phyloP scores from a whole-genome alignment of 2,113 vertebrate genomes.

The Trinectes maculatus region DNA sequence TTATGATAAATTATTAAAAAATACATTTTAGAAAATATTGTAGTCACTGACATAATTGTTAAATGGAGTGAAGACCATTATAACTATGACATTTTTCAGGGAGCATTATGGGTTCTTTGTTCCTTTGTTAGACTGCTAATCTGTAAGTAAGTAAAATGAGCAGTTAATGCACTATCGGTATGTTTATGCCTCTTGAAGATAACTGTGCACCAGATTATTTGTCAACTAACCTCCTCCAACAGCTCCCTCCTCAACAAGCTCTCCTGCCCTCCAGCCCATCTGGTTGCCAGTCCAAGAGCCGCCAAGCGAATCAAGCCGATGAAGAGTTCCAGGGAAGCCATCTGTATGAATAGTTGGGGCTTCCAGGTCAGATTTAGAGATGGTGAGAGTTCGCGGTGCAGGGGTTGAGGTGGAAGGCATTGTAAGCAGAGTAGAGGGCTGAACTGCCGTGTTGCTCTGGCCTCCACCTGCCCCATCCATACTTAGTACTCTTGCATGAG shows the following conservation, averaged over 20 bases:
- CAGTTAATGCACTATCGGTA: no score
- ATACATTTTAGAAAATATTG: no score
- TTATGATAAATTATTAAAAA: not conserved
- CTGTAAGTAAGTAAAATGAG: no score
- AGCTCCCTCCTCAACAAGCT: constrained; percentile 86
- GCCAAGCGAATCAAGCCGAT: constrained; percentile 82
- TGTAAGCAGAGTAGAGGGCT: constrained; percentile 62
- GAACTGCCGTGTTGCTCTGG: constrained; percentile 65
- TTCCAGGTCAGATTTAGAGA: constrained; percentile 92
- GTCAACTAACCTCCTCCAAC: constrained; percentile 87
- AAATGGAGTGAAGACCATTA: no score
- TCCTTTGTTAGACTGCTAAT: not conserved
- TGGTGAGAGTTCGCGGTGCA: constrained; percentile 79
- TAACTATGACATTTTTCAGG: no score
- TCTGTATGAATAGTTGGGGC: constrained; percentile 76
- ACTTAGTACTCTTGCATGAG: constrained; percentile 89
- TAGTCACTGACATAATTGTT: no score
- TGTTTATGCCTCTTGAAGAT: not conserved
- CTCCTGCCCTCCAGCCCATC: constrained; percentile 84
- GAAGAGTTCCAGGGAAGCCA: constrained; percentile 73
- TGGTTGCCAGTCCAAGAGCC: constrained; percentile 86
- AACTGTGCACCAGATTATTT: not conserved
- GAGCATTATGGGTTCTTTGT: not conserved
- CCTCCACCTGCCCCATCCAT: constrained; percentile 86
- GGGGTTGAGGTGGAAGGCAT: constrained; percentile 80